Evolutionary conservation across 1,140 invertebrate genomes (phyloP).

Genomic region (Aphelinus atriplicis): DNA sequence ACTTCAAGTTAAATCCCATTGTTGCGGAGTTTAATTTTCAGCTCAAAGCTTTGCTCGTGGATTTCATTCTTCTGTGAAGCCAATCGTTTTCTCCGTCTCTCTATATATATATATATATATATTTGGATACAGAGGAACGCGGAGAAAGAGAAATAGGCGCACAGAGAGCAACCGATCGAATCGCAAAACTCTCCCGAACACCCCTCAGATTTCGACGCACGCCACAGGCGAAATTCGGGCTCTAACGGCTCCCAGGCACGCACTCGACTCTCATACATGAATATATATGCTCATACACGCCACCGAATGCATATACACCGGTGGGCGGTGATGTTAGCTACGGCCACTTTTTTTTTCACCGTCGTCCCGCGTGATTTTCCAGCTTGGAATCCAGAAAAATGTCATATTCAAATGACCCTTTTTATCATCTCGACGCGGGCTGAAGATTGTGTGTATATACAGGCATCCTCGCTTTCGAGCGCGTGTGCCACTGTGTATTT

Average conservation of each 20-base stretch:
- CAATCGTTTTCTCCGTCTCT: too few relatives aligned
- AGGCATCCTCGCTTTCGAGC: background rate
- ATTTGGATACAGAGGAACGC: too few relatives aligned
- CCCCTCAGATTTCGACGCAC: background rate
- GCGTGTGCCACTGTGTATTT: constrained; percentile 7
- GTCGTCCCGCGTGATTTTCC: constrained; percentile 3
- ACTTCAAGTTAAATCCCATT: too few relatives aligned
- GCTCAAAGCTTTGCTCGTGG: too few relatives aligned
- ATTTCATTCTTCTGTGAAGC: too few relatives aligned
- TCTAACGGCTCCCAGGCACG: background rate
- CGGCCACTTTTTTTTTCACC: constrained; percentile 1
- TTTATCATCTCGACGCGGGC: constrained; percentile 21
- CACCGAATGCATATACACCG: background rate
- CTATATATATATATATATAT: too few relatives aligned
- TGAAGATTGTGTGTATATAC: background rate
- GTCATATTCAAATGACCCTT: constrained; percentile 29
- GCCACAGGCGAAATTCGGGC: background rate
- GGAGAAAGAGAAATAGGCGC: too few relatives aligned
- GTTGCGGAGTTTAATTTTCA: too few relatives aligned
- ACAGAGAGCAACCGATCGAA: background rate
- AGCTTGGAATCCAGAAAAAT: constrained; percentile 25
- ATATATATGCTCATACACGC: background rate
- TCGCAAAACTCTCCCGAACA: background rate
- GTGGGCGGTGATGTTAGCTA: background rate
- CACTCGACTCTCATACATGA: background rate